Evolutionary conservation across 2,888 invertebrate species (phyloP), one percentile per base, ranked within the genome.

Genomic region (Drosophila hawaiiensis): DNA sequence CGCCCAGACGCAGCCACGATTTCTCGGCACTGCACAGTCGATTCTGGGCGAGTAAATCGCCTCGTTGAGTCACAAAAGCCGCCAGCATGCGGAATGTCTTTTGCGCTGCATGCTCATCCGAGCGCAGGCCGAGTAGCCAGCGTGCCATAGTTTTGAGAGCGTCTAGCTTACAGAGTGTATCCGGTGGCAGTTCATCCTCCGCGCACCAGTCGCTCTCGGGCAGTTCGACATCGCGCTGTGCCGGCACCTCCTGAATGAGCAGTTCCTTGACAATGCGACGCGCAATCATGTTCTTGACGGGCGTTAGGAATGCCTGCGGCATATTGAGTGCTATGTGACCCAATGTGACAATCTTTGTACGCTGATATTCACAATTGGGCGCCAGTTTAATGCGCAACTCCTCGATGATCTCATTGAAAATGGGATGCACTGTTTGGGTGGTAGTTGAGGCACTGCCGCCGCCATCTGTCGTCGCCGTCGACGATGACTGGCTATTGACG

Each of bases 61-160:
- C 99, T 91, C 98, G 97, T 92, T 98, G 98, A 76, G 97, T 95
- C 54, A 99, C 97, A 91, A 99, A 98, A 2, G 98, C 98, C 91
- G 97, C 97, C 43, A 99, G 94, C 96, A 99, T 98, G 70, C 98
- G 95, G 94, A 99, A 97, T 3, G 99, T 99, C 93, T 98, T 98
- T 94, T 97, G 97, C 0, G 98, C 98, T 0, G 98, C 97, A 25
- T 97, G 95, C 73, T 96, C 96, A 91, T 98, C 98, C 71, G 96
- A 96, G 93, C 98, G 98, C 62, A 99, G 94, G 0, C 99, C 99
- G 43, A 98, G 94, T 50, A 99, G 94, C 99, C 99, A 99, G 55
- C 99, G 95, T 0, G 98, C 98, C 97, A 99, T 98, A 76, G 98
- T 96, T 94, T 99, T 99, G 89, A 99, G 95, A 0, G 97, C 99